These are phyloP conservation scores for Hippopotamus amphibius DNA, from an alignment of 2,113 vertebrate species.

Conservation along the genomic window DNA sequence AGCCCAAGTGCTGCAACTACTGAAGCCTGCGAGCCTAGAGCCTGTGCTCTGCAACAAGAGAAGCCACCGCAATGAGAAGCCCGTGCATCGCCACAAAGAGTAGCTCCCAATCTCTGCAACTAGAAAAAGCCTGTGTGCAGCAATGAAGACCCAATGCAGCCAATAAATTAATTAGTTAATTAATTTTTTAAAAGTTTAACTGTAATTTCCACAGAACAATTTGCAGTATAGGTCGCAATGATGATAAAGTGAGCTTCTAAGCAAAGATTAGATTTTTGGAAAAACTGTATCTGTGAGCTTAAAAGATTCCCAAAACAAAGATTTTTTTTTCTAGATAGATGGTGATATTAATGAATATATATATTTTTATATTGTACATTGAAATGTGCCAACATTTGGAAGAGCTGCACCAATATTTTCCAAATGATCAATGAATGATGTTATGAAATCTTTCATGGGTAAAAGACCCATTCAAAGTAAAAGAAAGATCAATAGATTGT, in stretches of 20 bases:
- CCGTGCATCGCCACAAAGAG: too few species aligned
- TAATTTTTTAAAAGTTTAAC: not conserved
- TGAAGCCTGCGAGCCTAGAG: too few species aligned
- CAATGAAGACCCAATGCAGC: too few species aligned
- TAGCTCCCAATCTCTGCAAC: too few species aligned
- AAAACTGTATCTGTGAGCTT: not conserved
- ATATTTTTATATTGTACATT: not conserved
- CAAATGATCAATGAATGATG: not conserved
- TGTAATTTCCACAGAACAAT: slow-evolving; percentile 23
- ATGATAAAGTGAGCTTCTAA: slow-evolving; percentile 2
- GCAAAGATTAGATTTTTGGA: not conserved
- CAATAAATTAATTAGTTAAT: too few species aligned
- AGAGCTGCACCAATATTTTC: not conserved
- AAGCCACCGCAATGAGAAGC: too few species aligned
- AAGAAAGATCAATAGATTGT: not conserved
- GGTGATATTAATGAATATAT: not conserved
- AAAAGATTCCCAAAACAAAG: not conserved
- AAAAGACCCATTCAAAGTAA: not conserved
- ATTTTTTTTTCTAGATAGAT: not conserved
- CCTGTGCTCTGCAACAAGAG: too few species aligned
- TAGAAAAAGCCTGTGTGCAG: too few species aligned
- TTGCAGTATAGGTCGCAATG: not conserved
- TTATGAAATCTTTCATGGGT: not conserved
- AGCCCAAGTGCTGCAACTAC: too few species aligned
- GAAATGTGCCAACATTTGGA: slow-evolving; percentile 8